A percentile compares a stretch with the other conserved stretches of the same genome.
Conservation (phyloP, 2,888 invertebrate species). For the Lathronympha strigana region DNA sequence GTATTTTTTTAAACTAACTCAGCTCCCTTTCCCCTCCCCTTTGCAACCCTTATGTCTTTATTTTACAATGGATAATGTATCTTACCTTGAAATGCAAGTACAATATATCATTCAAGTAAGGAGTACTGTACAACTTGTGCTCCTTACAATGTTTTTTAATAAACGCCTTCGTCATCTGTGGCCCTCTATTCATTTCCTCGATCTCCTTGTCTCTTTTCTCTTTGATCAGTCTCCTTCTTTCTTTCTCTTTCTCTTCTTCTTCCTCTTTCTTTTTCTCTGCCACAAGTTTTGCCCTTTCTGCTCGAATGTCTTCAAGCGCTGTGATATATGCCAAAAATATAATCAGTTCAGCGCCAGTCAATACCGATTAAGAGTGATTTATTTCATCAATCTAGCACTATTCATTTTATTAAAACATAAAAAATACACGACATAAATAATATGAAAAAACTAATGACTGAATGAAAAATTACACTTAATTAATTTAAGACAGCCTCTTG, state of each 20-base stretch:
- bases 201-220: slow-evolving; percentile 66
- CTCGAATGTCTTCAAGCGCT: slow-evolving; percentile 17
- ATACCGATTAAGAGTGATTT: neutral
- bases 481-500: too few species aligned
- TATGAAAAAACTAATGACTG: too few species aligned
- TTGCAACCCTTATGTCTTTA: neutral
- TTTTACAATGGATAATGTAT: neutral
- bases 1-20: too few species aligned
- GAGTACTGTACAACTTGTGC: slow-evolving; percentile 93
- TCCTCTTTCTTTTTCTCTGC: slow-evolving; percentile 56
- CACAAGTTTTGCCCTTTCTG: slow-evolving; percentile 48
- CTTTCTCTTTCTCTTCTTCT: slow-evolving; percentile 59
- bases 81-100: slow-evolving; percentile 96
- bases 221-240: slow-evolving; percentile 61
- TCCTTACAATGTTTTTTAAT: slow-evolving; percentile 93
- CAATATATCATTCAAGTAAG: slow-evolving; percentile 95
- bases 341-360: too few species aligned
- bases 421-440: too few species aligned
- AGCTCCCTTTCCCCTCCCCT: too few species aligned
- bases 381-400: too few species aligned
- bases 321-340: neutral
- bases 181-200: slow-evolving; percentile 68
- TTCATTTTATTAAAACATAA: too few species aligned
- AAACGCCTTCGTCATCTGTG: slow-evolving; percentile 91
- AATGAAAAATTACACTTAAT: too few species aligned